phyloP scores from a whole-genome alignment of 1,140 invertebrate genomes.

The Pogonomyrmex californicus region DNA sequence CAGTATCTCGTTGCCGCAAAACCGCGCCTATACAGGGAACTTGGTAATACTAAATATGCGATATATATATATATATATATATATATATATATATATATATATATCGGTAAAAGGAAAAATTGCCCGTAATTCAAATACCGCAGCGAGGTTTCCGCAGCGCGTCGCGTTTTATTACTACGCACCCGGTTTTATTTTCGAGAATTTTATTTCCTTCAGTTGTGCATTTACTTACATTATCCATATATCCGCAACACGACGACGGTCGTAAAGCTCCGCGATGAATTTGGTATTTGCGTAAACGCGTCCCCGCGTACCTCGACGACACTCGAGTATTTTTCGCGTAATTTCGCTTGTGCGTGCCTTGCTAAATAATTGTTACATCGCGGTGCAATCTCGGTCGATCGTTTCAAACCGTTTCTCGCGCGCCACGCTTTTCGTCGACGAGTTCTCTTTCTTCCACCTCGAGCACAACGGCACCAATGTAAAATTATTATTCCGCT shows the following conservation, averaged over 20 bases:
- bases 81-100: no score
- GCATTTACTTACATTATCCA: conserved; percentile 27
- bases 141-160: not conserved
- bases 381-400: not conserved
- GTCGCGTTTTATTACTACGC: conserved; percentile 11
- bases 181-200: conserved; percentile 39
- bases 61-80: not conserved
- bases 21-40: not conserved
- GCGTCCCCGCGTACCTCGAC: not conserved
- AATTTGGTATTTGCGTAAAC: conserved; percentile 26
- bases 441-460: not conserved
- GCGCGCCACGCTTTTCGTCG: conserved; percentile 43
- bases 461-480: not conserved
- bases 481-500: conserved; percentile 69
- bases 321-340: not conserved
- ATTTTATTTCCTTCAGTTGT: conserved; percentile 16
- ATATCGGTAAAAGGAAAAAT: conserved; percentile 31
- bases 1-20: conserved; percentile 1
- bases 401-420: conserved; percentile 55
- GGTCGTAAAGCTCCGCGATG: conserved; percentile 24
- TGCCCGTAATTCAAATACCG: conserved; percentile 27
- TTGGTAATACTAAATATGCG: conserved; percentile 18
- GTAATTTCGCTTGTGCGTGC: conserved; percentile 6
- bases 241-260: not conserved
- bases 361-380: conserved; percentile 18